phyloP scores from a whole-genome alignment of 2,888 invertebrate species.

The Leistus spinibarbis region DNA sequence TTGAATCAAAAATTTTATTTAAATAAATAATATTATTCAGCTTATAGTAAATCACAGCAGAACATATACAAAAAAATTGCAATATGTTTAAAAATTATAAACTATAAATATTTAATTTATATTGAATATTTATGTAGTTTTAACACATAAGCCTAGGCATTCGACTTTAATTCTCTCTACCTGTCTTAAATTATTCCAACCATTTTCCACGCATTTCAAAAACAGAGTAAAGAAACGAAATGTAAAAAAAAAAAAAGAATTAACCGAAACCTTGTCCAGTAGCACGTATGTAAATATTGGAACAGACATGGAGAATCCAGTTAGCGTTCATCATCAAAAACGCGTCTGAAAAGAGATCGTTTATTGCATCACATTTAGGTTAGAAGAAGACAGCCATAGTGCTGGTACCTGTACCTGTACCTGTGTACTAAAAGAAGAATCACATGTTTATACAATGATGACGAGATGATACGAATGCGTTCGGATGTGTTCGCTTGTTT shows the following conservation, averaged over 20 bases:
- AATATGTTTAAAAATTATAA: too few relatives aligned
- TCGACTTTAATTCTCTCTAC: not conserved
- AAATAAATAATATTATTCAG: too few relatives aligned
- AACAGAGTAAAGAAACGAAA: constrained; percentile 22
- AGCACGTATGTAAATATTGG: constrained; percentile 38
- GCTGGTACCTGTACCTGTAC: constrained; percentile 16
- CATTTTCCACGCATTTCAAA: constrained; percentile 33
- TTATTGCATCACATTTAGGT: not conserved
- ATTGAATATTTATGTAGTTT: not conserved
- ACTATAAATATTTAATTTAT: too few relatives aligned
- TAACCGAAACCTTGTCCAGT: constrained; percentile 18
- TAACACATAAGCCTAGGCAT: not conserved
- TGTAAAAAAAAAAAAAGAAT: constrained; percentile 1
- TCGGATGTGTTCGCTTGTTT: constrained; percentile 10
- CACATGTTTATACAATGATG: not conserved
- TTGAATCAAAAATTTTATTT: too few relatives aligned
- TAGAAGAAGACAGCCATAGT: not conserved
- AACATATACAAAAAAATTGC: too few relatives aligned
- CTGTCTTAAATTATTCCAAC: constrained; percentile 21
- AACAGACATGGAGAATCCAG: constrained; percentile 35
- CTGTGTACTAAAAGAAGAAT: constrained; percentile 11
- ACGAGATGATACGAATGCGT: not conserved
- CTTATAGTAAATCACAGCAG: too few relatives aligned
- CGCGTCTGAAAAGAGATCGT: constrained; percentile 9
- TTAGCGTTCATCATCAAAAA: constrained; percentile 36